A percentile compares a stretch with the other conserved stretches of the same genome.
Evolutionary conservation across 2,113 vertebrate genomes (phyloP).

Genomic region (Phrynosoma blainvillii): DNA sequence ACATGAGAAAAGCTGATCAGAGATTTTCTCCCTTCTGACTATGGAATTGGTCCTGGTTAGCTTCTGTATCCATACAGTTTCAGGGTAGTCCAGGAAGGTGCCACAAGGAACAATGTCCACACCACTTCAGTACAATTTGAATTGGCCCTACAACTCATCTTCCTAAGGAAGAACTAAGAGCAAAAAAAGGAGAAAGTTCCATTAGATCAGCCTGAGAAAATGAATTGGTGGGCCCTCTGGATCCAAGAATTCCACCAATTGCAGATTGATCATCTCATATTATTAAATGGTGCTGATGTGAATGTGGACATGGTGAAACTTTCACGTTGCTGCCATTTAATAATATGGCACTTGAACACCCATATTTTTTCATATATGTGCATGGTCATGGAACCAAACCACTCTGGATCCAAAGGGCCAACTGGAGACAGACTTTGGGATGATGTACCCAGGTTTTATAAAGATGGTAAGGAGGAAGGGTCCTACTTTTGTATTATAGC

Average conservation of each 20-base stretch:
- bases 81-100: neutral
- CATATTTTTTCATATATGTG: too few species aligned
- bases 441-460: neutral
- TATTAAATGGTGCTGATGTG: too few species aligned
- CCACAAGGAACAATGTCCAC: neutral
- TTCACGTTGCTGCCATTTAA: too few species aligned
- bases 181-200: neutral
- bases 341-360: too few species aligned
- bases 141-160: neutral
- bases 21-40: neutral
- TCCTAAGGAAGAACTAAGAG: neutral
- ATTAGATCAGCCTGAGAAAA: neutral
- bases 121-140: neutral
- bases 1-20: neutral
- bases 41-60: neutral
- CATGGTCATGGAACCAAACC: too few species aligned
- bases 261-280: too few species aligned
- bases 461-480: too few species aligned
- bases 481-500: too few species aligned
- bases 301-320: too few species aligned
- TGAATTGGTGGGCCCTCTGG: too few species aligned
- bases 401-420: too few species aligned
- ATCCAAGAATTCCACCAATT: too few species aligned
- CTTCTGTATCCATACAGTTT: neutral
- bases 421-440: neutral